phyloP scores from a whole-genome alignment of 1,140 invertebrate species.

The silkworm (Bombyx mori) region ASM3026992v2 NC_085110.1:6084001-6084500 shows the following conservation, averaged over 20 bases:
- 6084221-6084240: no score
- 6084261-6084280: no score
- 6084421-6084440: constrained; percentile 37
- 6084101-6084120: constrained; percentile 54
- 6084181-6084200: constrained; percentile 63
- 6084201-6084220: constrained; percentile 37
- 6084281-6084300: constrained; percentile 8
- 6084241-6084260: no score
- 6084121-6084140: constrained; percentile 62
- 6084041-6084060: constrained; percentile 58
- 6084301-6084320: constrained; percentile 63
- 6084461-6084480: no score
- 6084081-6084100: constrained; percentile 52
- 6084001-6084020: constrained; percentile 29
- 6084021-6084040: constrained; percentile 65
- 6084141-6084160: constrained; percentile 60
- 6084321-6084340: constrained; percentile 69
- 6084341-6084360: constrained; percentile 60
- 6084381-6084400: constrained; percentile 67
- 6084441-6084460: no score
- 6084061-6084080: constrained; percentile 47
- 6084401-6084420: constrained; percentile 57
- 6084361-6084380: constrained; percentile 57
- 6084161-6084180: constrained; percentile 49
- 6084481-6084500: no score